Conservation (phyloP, 2,888 invertebrate species). For the Lasioglossum oenotherae region DNA sequence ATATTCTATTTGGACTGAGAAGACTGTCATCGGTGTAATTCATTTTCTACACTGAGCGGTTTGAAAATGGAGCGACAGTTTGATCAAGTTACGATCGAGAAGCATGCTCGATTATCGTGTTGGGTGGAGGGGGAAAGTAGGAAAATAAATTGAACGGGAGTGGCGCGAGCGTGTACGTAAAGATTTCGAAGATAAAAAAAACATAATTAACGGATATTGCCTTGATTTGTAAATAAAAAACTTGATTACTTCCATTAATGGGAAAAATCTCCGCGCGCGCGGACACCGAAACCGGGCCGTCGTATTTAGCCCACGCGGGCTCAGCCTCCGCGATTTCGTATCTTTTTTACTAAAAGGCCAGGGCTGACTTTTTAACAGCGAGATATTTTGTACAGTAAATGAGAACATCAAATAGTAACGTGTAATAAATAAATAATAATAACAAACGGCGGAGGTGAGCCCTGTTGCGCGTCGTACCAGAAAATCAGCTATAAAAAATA, state of each 20-base stretch:
- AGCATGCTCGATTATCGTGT: too few species aligned
- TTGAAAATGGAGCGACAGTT: too few species aligned
- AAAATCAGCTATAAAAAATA: conserved; percentile 59
- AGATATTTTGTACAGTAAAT: conserved; percentile 75
- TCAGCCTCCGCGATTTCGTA: conserved; percentile 68
- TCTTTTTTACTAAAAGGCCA: conserved; percentile 71
- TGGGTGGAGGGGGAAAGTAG: conserved; percentile 22
- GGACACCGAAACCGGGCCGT: conserved; percentile 59
- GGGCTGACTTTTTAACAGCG: conserved; percentile 74
- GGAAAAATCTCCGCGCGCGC: conserved; percentile 55
- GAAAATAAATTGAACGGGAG: conserved; percentile 30
- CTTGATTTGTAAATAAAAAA: conserved; percentile 84
- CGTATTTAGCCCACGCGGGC: conserved; percentile 60
- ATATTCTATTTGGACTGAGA: too few species aligned
- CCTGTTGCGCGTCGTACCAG: conserved; percentile 43
- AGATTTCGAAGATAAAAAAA: conserved; percentile 21
- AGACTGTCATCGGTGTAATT: too few species aligned
- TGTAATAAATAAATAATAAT: conserved; percentile 8
- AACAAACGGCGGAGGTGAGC: conserved; percentile 37
- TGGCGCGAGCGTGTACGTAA: conserved; percentile 71
- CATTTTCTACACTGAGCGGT: too few species aligned
- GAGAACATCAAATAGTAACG: conserved; percentile 31
- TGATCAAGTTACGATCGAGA: too few species aligned
- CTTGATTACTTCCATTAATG: conserved; percentile 79
- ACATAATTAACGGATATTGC: conserved; percentile 81